Evolutionary conservation across 2,113 vertebrate species (phyloP).

Genomic region (Suncus etruscus): DNA sequence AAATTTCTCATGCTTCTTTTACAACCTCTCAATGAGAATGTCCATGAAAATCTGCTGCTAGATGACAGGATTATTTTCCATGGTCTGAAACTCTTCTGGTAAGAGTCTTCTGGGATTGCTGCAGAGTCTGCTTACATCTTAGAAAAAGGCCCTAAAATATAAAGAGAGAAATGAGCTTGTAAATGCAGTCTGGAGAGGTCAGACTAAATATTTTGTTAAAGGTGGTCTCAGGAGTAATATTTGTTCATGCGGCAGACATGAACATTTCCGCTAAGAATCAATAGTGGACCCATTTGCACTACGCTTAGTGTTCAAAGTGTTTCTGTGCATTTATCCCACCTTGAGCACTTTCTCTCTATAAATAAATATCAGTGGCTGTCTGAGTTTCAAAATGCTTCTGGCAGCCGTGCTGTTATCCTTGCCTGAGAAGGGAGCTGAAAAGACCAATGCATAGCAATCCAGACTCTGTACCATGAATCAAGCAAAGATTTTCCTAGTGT

Average conservation of each 20-base stretch:
- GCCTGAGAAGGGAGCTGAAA: background rate
- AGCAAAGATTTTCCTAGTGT: conserved; percentile 12
- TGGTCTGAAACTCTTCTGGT: conserved; percentile 32
- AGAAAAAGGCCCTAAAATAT: conserved; percentile 16
- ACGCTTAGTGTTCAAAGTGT: conserved; percentile 48
- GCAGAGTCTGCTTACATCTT: conserved; percentile 25
- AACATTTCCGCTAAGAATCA: conserved; percentile 75
- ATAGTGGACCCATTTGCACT: conserved; percentile 69
- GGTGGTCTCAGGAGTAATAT: conserved; percentile 70
- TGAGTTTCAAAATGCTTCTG: conserved; percentile 37
- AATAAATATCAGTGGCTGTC: conserved; percentile 56
- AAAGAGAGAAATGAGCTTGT: conserved; percentile 64
- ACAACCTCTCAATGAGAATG: background rate
- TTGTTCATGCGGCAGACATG: conserved; percentile 61
- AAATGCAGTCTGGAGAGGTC: conserved; percentile 70
- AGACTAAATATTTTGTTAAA: conserved; percentile 78
- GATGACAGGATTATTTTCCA: conserved; percentile 22
- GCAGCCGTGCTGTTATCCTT: background rate
- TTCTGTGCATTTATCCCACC: conserved; percentile 64
- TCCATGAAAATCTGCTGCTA: background rate
- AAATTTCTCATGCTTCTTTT: background rate
- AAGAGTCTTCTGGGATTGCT: conserved; percentile 52
- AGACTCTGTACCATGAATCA: background rate
- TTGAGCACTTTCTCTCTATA: conserved; percentile 48
- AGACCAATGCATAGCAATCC: background rate